Conservation (phyloP, 2,113 vertebrate genomes). For the Synchiropus splendidus region DNA sequence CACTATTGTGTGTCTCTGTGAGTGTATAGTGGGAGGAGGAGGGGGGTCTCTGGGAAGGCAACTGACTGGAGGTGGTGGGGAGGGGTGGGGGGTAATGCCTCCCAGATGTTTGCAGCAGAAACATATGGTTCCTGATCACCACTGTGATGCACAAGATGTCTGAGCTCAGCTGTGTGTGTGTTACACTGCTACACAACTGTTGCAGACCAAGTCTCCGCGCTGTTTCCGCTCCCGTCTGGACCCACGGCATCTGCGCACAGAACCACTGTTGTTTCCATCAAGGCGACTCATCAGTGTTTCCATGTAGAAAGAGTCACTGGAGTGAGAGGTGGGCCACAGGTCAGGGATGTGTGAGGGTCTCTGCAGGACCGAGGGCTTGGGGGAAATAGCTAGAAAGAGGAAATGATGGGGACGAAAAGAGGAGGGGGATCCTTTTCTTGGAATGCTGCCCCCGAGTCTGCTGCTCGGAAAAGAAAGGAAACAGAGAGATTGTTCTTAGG, state of each 20-base stretch:
- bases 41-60: background rate
- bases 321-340: conserved; percentile 21
- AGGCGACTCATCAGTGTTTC: background rate
- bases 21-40: conserved; percentile 5
- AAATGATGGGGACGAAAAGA: conserved; percentile 20
- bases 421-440: conserved; percentile 48
- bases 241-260: conserved; percentile 3
- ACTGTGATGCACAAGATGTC: conserved; percentile 3
- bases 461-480: conserved; percentile 49
- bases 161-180: conserved; percentile 2
- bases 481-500: conserved; percentile 45
- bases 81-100: background rate
- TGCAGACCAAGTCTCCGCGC: too few relatives aligned
- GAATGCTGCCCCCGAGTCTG: conserved; percentile 59
- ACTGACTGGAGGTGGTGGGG: too few relatives aligned
- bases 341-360: conserved; percentile 54
- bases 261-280: conserved; percentile 3
- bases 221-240: conserved; percentile 1
- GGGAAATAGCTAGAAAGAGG: conserved; percentile 24
- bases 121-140: conserved; percentile 6
- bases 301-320: background rate
- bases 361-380: too few relatives aligned
- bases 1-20: conserved; percentile 7
- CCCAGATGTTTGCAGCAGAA: conserved; percentile 11
- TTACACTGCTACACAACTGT: background rate